Evolutionary conservation across 2,113 vertebrate genomes (phyloP).

Genomic region (Triplophysa siluroides): DNA sequence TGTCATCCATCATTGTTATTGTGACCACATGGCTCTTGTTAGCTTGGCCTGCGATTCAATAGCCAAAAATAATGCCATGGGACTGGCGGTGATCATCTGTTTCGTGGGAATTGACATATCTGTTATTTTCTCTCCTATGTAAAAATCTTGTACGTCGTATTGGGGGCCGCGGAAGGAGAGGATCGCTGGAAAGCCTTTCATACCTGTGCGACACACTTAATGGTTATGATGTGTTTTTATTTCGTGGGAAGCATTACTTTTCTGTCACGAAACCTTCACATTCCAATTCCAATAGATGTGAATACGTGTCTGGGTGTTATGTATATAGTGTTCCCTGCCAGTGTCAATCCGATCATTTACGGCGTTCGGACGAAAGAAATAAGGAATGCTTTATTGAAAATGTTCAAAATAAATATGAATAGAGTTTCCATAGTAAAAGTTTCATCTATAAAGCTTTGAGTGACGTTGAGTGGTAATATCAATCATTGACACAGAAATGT

Average conservation of each 20-base stretch:
- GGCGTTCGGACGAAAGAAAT: slow-evolving; percentile 78
- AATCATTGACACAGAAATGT: neutral
- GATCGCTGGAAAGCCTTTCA: slow-evolving; percentile 74
- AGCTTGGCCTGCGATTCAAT: slow-evolving; percentile 70
- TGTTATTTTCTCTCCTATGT: slow-evolving; percentile 73
- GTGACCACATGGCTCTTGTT: slow-evolving; percentile 80
- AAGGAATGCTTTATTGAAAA: slow-evolving; percentile 56
- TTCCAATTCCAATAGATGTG: slow-evolving; percentile 63
- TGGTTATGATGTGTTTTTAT: slow-evolving; percentile 76
- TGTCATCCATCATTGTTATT: slow-evolving; percentile 72
- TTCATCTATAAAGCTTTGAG: slow-evolving; percentile 45
- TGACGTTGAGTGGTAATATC: neutral
- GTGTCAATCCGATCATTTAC: slow-evolving; percentile 76
- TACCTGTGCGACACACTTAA: slow-evolving; percentile 78
- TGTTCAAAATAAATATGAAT: slow-evolving; percentile 54
- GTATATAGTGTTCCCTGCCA: slow-evolving; percentile 76
- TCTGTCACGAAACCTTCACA: slow-evolving; percentile 68
- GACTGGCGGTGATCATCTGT: slow-evolving; percentile 70
- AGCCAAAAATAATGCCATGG: slow-evolving; percentile 47
- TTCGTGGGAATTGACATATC: slow-evolving; percentile 75
- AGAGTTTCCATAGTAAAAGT: slow-evolving; percentile 46
- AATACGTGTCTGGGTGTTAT: slow-evolving; percentile 75
- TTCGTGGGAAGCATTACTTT: slow-evolving; percentile 77
- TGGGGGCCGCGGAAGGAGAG: slow-evolving; percentile 57
- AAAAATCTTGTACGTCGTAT: slow-evolving; percentile 65